A percentile compares a stretch with the other conserved stretches of the same genome.
phyloP scores from a whole-genome alignment of 2,888 invertebrate species.

The Taenaris catops region DNA sequence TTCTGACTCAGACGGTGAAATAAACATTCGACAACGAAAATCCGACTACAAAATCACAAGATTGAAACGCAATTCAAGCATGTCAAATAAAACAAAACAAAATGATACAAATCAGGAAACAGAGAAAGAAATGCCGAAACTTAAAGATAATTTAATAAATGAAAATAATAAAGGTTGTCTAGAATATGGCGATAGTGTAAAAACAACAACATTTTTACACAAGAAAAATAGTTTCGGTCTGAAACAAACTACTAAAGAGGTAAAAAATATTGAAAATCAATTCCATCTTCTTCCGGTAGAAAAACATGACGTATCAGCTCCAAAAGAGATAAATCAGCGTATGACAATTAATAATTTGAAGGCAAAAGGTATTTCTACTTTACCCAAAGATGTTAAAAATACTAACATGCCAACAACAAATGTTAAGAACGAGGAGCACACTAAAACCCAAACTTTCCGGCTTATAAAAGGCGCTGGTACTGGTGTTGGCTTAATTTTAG shows the following conservation, averaged over 20 bases:
- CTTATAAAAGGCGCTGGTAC: conserved; percentile 67
- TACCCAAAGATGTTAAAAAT: conserved; percentile 6
- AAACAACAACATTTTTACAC: conserved; percentile 28
- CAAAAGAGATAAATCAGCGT: conserved; percentile 11
- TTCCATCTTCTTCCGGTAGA: too few relatives aligned
- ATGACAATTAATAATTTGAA: conserved; percentile 6
- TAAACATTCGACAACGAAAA: conserved; percentile 64
- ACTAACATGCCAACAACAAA: conserved; percentile 8
- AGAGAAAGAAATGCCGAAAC: conserved; percentile 49
- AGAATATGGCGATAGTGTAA: conserved; percentile 39
- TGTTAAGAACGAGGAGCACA: conserved; percentile 5
- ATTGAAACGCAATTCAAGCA: conserved; percentile 64
- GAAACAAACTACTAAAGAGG: conserved; percentile 18
- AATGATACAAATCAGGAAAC: conserved; percentile 46
- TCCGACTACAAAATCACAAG: conserved; percentile 67
- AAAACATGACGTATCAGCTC: conserved; percentile 14
- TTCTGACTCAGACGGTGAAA: conserved; percentile 61
- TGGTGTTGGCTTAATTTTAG: conserved; percentile 92
- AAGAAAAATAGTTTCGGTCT: conserved; percentile 34
- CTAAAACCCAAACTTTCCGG: conserved; percentile 48
- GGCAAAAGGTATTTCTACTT: background rate
- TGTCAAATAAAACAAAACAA: conserved; percentile 56
- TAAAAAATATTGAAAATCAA: conserved; percentile 9
- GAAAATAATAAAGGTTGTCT: conserved; percentile 56
- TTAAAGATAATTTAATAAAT: conserved; percentile 55